Base-by-base conservation (phyloP, 2,113 vertebrate genomes). In the Synodontis membranacea region DNA sequence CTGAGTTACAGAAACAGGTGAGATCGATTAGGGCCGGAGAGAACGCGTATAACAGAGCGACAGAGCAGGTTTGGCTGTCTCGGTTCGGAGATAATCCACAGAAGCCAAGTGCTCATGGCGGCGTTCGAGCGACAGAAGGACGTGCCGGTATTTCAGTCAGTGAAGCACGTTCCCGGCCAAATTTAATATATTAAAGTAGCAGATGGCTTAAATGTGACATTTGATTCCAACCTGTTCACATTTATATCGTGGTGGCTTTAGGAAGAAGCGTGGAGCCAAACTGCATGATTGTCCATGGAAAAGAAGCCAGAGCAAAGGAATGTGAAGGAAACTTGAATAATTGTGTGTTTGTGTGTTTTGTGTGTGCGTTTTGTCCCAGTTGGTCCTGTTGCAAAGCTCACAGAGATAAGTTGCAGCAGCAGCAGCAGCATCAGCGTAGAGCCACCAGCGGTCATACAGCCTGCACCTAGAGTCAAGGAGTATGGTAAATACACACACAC, bases 391-490 rank as follows among this genome's bases (percentile, higher is more conserved):
- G 94, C 94, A 89, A 92, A 94, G 91, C 94, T 94, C 91, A 93
- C 94, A 91, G 95, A 96, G 86, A 93, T n/a, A n/a, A n/a, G n/a
- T n/a, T n/a, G 92, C 89, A 79, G 25, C 66, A 70, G 25, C 25
- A 72, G 17, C 62, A 66, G 11, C 62, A n/a, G 28, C 60, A 58
- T 3, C 37, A 42, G 39, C 21, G 15, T 21, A 2, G 96, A 96
- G 87, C 92, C 96, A 88, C 94, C 96, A 86, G 91, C 94, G 86
- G 93, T 95, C 91, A 91, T 94, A 88, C 96, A 96, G 90, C 94
- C 95, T 88, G 91, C 96, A 92, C 91, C 95, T 85, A 96, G 96
- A 95, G 93, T 92, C 87, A 97, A 95, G 92, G 96, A 97, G 86
- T 94, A 95, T 92, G 96, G 96, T 97, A 96, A 89, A 48, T 56